These are phyloP conservation scores for Ctenopoma kingsleyae DNA, from an alignment of 2,797 vertebrate genomes.

Conservation along the genomic window DNA sequence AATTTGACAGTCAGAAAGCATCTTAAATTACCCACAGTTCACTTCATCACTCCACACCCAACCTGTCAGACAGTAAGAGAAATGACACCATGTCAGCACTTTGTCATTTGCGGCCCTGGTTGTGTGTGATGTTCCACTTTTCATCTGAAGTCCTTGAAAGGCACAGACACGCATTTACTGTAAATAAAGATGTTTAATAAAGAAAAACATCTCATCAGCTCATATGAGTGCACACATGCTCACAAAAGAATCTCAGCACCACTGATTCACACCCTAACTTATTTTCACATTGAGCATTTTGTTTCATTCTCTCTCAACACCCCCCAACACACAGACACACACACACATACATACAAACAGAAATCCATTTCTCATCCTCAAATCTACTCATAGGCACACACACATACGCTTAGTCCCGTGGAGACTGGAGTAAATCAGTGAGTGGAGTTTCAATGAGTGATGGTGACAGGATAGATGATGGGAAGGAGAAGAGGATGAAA, in stretches of 20 bases:
- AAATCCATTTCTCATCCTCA: conserved; percentile 67
- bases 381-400: conserved; percentile 44
- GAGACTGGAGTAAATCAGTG: conserved; percentile 64
- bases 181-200: conserved; percentile 12
- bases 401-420: conserved; percentile 42
- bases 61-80: conserved; percentile 19
- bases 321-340: neutral
- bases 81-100: conserved; percentile 31
- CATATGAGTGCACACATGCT: neutral
- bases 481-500: conserved; percentile 73
- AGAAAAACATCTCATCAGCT: conserved; percentile 5
- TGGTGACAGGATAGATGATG: conserved; percentile 74
- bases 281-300: conserved; percentile 5
- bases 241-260: neutral
- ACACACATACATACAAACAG: neutral
- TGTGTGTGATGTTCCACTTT: conserved; percentile 22
- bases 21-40: conserved; percentile 23
- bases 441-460: conserved; percentile 67
- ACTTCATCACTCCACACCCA: conserved; percentile 24
- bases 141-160: conserved; percentile 33
- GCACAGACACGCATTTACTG: neutral
- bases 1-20: conserved; percentile 7
- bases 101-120: conserved; percentile 21
- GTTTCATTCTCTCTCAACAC: neutral
- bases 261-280: conserved; percentile 4